phyloP scores from a whole-genome alignment of 2,797 vertebrate species.

The Microctenopoma lineatum region DNA sequence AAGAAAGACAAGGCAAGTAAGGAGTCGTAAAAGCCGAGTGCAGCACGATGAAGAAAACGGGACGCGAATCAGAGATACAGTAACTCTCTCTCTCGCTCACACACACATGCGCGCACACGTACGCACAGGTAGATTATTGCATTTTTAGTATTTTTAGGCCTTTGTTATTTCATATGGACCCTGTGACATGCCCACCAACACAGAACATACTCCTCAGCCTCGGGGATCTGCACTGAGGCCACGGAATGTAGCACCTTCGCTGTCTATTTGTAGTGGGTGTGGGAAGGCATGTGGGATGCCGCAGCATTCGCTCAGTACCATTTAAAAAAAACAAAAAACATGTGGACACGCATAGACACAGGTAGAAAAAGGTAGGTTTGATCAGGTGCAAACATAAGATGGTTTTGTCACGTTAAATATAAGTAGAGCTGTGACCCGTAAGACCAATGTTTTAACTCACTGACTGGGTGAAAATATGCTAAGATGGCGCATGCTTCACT shows the following conservation, averaged over 20 bases:
- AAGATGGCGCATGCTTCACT: constrained; percentile 21
- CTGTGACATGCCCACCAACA: constrained; percentile 82
- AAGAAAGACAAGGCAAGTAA: constrained; percentile 4
- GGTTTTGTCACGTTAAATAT: constrained; percentile 65
- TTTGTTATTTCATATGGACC: constrained; percentile 76
- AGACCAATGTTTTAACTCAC: constrained; percentile 45
- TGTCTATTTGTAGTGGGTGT: constrained; percentile 84
- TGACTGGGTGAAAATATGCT: constrained; percentile 45
- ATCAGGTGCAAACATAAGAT: constrained; percentile 60
- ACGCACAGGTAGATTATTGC: constrained; percentile 36
- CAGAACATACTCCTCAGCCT: constrained; percentile 77
- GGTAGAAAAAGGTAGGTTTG: constrained; percentile 59
- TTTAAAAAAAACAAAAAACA: constrained; percentile 29
- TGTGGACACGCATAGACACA: constrained; percentile 47
- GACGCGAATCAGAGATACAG: constrained; percentile 54
- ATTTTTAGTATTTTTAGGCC: constrained; percentile 76
- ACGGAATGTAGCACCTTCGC: constrained; percentile 82
- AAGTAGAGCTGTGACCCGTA: constrained; percentile 55
- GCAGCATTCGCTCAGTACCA: constrained; percentile 60
- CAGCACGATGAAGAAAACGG: constrained; percentile 37
- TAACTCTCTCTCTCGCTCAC: not conserved
- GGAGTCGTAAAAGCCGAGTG: constrained; percentile 2
- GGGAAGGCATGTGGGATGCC: constrained; percentile 83
- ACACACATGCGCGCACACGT: constrained; percentile 1
- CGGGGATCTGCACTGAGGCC: constrained; percentile 74